These are phyloP conservation scores for Mechanitis messenoides DNA, from an alignment of 2,888 invertebrate genomes.

Conservation along the genomic window DNA sequence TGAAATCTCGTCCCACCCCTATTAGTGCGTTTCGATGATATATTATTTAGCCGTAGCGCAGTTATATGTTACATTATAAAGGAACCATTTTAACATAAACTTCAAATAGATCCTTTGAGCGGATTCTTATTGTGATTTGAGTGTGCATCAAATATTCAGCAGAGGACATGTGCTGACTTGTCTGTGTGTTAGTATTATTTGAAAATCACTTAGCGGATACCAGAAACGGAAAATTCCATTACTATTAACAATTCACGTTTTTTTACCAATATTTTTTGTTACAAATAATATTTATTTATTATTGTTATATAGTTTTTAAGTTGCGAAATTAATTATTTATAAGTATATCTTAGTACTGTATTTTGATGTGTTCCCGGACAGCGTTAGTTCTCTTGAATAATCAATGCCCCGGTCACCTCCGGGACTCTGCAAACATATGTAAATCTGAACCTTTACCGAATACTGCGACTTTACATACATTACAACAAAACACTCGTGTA, in stretches of 20 bases:
- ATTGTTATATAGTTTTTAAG: no score
- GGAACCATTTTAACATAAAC: conserved; percentile 6
- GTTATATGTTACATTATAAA: conserved; percentile 20
- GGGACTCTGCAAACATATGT: conserved; percentile 42
- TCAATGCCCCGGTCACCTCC: conserved; percentile 38
- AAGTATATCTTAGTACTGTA: not conserved
- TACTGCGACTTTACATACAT: conserved; percentile 21
- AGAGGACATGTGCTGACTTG: conserved; percentile 39
- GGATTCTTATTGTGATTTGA: conserved; percentile 66
- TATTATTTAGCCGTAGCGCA: conserved; percentile 23
- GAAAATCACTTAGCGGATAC: conserved; percentile 8
- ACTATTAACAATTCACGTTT: not conserved
- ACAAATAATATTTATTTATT: no score
- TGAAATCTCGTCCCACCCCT: not conserved
- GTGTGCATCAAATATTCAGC: conserved; percentile 59
- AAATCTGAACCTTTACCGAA: conserved; percentile 34
- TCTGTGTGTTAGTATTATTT: not conserved
- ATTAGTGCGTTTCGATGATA: not conserved
- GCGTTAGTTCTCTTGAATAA: conserved; percentile 36
- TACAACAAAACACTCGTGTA: conserved; percentile 1
- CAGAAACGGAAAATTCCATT: not conserved
- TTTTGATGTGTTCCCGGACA: conserved; percentile 19
- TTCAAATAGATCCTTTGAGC: conserved; percentile 42
- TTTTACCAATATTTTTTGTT: no score
- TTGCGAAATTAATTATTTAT: no score